Conservation (phyloP, 2,888 invertebrate genomes). For the Sinodicranocentrus sp. region DNA sequence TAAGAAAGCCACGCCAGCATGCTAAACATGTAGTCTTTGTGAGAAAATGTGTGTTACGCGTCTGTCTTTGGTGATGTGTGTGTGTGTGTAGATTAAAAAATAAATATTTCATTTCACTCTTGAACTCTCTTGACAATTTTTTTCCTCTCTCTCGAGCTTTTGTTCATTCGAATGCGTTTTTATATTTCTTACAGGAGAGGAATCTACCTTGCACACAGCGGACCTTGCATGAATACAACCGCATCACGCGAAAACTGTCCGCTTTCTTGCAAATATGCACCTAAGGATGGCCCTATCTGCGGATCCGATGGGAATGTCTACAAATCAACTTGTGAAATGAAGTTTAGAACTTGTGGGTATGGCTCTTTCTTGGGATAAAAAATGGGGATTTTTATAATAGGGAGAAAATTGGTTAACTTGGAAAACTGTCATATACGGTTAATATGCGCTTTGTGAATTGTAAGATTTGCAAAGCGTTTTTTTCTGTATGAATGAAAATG, state of each 20-base stretch:
- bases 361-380: not conserved
- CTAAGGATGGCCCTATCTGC: slow-evolving; percentile 93
- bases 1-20: no score
- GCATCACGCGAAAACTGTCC: slow-evolving; percentile 94
- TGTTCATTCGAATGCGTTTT: slow-evolving; percentile 16
- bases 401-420: not conserved
- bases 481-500: not conserved
- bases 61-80: not conserved
- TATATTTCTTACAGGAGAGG: slow-evolving; percentile 80
- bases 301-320: slow-evolving; percentile 94
- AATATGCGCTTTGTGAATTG: not conserved
- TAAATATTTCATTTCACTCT: not conserved
- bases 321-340: slow-evolving; percentile 96
- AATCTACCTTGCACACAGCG: slow-evolving; percentile 83
- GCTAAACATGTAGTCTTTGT: slow-evolving; percentile 19
- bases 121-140: slow-evolving; percentile 33
- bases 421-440: slow-evolving; percentile 40
- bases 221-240: slow-evolving; percentile 85
- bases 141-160: slow-evolving; percentile 18
- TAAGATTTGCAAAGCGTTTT: not conserved
- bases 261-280: slow-evolving; percentile 90
- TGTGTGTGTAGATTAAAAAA: not conserved
- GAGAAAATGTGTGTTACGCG: slow-evolving; percentile 7
- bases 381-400: not conserved
- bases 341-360: slow-evolving; percentile 91